Conservation (phyloP, 2,888 invertebrate species). For the Pseudococcus viburni region DNA sequence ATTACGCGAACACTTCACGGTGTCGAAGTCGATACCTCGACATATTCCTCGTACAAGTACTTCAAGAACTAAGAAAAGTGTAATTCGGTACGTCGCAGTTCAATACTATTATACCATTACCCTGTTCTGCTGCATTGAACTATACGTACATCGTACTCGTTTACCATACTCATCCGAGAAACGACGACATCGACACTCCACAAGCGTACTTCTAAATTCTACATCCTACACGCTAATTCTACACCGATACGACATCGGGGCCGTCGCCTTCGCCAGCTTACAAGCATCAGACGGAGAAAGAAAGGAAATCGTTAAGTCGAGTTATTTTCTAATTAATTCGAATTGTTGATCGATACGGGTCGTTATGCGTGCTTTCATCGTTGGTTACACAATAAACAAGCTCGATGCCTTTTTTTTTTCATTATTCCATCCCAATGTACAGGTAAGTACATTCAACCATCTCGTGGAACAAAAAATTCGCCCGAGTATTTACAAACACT, state of each 20-base stretch:
- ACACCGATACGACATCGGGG: background rate
- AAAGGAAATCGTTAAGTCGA: slow-evolving; percentile 31
- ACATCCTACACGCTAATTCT: background rate
- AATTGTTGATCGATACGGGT: slow-evolving; percentile 55
- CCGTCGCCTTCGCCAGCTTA: background rate
- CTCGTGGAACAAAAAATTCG: background rate
- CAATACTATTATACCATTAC: background rate
- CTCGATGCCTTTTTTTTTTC: background rate
- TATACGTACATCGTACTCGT: too few species aligned
- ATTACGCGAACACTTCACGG: slow-evolving; percentile 42
- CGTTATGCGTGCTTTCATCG: slow-evolving; percentile 49
- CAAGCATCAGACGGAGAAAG: background rate
- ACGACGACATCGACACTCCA: too few species aligned
- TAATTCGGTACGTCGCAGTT: background rate
- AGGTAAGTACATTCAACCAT: background rate
- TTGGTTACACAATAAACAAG: slow-evolving; percentile 4
- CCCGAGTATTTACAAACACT: background rate
- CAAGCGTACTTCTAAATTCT: background rate
- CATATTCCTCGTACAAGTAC: too few species aligned
- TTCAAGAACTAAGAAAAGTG: background rate
- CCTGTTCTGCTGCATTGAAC: background rate
- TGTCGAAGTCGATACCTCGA: background rate
- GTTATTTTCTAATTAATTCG: slow-evolving; percentile 52
- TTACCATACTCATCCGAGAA: too few species aligned
- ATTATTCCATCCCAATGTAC: background rate